A percentile compares a stretch with the other conserved stretches of the same genome.
These are phyloP conservation scores for Xenops minutus DNA, from an alignment of 2,797 vertebrate genomes.

Conservation along the genomic window DNA sequence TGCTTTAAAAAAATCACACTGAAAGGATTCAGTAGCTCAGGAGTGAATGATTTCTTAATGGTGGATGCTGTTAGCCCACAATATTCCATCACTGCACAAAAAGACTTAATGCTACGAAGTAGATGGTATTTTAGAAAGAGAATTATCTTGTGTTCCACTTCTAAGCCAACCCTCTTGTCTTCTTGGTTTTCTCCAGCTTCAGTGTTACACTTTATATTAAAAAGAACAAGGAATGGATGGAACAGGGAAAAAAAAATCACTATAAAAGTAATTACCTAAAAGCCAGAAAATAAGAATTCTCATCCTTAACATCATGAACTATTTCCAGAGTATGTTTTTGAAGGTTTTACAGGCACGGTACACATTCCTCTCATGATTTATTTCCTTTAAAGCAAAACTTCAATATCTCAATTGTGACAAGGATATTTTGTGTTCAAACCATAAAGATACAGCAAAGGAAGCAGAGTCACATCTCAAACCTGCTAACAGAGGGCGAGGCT, in stretches of 20 bases:
- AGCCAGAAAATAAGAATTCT: constrained; percentile 30
- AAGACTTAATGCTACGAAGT: not conserved
- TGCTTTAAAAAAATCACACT: constrained; percentile 24
- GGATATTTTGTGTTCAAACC: not conserved
- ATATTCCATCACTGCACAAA: not conserved
- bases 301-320: not conserved
- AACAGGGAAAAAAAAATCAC: not conserved
- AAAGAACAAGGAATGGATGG: constrained; percentile 18
- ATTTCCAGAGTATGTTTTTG: not conserved
- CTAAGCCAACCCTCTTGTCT: not conserved
- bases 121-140: not conserved
- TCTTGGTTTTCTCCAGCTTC: not conserved
- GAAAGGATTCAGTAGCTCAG: not conserved
- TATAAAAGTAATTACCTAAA: not conserved
- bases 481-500: not conserved
- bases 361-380: not conserved
- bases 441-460: not conserved
- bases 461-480: not conserved
- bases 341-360: not conserved
- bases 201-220: not conserved
- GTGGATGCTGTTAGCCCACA: not conserved
- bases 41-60: not conserved
- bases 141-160: not conserved
- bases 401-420: not conserved
- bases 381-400: not conserved